phyloP scores from a whole-genome alignment of 2,113 vertebrate genomes.

The Azemiops feae region DNA sequence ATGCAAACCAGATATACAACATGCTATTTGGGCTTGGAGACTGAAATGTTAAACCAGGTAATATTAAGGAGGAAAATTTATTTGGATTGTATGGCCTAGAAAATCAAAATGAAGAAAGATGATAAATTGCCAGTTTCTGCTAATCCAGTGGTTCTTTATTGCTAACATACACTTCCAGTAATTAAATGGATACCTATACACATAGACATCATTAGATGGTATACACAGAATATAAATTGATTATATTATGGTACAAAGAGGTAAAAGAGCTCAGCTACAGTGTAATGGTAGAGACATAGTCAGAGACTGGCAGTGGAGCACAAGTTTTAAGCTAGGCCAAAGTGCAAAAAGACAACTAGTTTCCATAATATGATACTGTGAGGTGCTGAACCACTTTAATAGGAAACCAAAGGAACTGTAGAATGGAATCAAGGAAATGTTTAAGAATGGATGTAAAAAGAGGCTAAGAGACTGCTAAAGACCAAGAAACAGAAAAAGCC shows the following conservation, averaged over 20 bases:
- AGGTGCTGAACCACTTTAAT: too few species aligned
- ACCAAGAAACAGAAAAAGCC: too few species aligned
- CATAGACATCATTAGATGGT: neutral
- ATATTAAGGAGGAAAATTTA: neutral
- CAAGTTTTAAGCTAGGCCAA: neutral
- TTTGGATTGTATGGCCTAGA: neutral
- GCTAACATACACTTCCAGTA: too few species aligned
- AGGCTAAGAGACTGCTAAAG: too few species aligned
- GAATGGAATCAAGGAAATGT: too few species aligned
- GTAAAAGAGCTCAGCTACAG: neutral
- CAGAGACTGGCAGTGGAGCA: neutral
- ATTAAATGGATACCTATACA: neutral
- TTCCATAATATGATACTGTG: neutral
- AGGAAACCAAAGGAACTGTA: too few species aligned
- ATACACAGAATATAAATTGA: neutral
- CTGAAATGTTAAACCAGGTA: neutral
- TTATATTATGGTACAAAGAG: neutral
- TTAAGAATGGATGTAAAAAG: too few species aligned
- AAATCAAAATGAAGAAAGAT: neutral
- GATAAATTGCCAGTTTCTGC: neutral
- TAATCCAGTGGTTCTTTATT: neutral
- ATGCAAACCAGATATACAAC: neutral
- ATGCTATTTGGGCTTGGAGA: neutral
- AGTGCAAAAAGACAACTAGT: neutral
- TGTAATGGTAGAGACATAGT: too few species aligned